phyloP scores from a whole-genome alignment of 2,888 invertebrate species.

The Caenorhabditis doughertyi region DNA sequence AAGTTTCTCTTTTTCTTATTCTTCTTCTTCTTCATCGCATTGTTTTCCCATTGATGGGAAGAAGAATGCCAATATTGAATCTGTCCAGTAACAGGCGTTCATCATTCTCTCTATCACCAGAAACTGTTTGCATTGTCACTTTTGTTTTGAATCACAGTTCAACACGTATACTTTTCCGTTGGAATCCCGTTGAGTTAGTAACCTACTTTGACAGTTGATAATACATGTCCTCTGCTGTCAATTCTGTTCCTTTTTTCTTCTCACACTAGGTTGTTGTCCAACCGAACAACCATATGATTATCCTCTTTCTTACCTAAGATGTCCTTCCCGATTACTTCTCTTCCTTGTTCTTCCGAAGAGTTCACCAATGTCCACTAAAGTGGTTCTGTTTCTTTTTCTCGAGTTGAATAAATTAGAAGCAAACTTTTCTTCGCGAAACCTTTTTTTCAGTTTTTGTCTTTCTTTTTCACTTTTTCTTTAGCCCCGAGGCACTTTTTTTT shows the following conservation, averaged over 20 bases:
- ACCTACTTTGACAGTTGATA: conserved; percentile 13
- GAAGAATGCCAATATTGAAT: conserved; percentile 40
- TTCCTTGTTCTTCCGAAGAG: conserved; percentile 22
- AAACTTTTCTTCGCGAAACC: conserved; percentile 12
- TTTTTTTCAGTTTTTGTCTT: conserved; percentile 12
- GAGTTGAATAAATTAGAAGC: conserved; percentile 45
- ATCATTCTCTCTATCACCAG: conserved; percentile 20
- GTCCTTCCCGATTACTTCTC: conserved; percentile 47
- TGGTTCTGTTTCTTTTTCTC: conserved; percentile 8
- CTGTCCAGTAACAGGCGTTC: conserved; percentile 36
- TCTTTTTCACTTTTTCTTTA: conserved; percentile 24
- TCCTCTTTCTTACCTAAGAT: conserved; percentile 14
- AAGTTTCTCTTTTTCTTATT: neutral
- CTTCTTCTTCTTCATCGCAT: neutral
- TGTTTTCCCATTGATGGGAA: conserved; percentile 53
- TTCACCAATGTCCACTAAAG: conserved; percentile 24
- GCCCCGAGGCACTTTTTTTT: conserved; percentile 56
- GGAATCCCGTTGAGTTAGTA: conserved; percentile 12
- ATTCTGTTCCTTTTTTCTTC: conserved; percentile 2
- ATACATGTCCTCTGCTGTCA: neutral
- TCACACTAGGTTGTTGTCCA: conserved; percentile 44
- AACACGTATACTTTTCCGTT: neutral
- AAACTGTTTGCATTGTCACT: conserved; percentile 31
- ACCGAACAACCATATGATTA: conserved; percentile 58
- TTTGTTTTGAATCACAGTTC: neutral